Percentiles rank a stretch among this genome's conserved stretches.
These are phyloP conservation scores for Didymodactylos carnosus DNA, from an alignment of 2,888 invertebrate species.

Conservation along the genomic window DNA sequence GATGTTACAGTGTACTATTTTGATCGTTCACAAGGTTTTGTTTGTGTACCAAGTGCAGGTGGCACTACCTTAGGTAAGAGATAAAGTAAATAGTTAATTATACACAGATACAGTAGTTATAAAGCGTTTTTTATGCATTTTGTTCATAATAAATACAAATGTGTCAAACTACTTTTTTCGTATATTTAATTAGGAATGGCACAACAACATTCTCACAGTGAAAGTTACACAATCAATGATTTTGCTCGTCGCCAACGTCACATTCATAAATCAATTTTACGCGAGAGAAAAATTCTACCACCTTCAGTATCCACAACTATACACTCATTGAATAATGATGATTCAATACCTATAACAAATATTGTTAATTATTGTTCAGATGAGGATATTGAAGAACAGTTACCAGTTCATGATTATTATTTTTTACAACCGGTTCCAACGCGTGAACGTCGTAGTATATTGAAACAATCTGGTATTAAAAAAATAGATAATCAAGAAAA, in stretches of 20 bases:
- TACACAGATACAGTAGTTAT: too few species aligned
- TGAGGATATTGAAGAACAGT: background rate
- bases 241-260: background rate
- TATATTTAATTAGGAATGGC: background rate
- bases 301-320: background rate
- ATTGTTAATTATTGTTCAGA: background rate
- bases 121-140: too few species aligned
- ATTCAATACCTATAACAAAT: background rate
- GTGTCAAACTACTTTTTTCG: too few species aligned
- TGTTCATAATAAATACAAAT: too few species aligned
- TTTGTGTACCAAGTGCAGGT: background rate
- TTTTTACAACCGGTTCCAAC: background rate
- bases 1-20: slow-evolving; percentile 8
- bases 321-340: background rate
- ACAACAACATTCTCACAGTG: background rate
- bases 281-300: background rate
- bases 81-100: background rate
- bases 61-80: background rate
- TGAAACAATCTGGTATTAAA: background rate
- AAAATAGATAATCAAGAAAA: slow-evolving; percentile 4
- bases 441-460: background rate
- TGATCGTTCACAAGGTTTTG: slow-evolving; percentile 11
- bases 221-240: background rate
- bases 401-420: background rate
- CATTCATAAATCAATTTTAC: background rate